phyloP scores from a whole-genome alignment of 2,888 invertebrate species.

The Ommatoiulus sabulosus region DNA sequence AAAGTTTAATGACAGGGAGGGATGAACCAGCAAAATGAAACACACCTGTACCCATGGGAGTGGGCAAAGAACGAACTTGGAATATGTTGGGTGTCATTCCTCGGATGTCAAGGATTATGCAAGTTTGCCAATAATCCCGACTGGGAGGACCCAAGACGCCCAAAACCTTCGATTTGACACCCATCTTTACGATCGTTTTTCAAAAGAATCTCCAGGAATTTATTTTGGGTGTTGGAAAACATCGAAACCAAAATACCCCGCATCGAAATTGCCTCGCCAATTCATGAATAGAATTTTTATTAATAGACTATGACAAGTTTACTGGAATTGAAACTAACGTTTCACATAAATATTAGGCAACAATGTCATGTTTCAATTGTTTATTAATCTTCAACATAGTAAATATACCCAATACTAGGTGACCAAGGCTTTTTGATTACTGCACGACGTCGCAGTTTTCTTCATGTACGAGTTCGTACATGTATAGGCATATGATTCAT shows the following conservation, averaged over 20 bases:
- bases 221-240: neutral
- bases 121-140: neutral
- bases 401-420: no score
- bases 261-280: no score
- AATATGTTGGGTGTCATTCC: neutral
- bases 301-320: no score
- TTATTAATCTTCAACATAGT: no score
- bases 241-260: neutral
- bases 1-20: slow-evolving; percentile 12
- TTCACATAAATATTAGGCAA: no score
- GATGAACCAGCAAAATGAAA: neutral
- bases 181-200: neutral
- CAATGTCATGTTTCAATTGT: no score
- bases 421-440: no score
- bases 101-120: neutral
- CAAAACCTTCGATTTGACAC: neutral
- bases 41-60: neutral
- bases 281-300: no score
- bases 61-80: neutral
- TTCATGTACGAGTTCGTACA: no score
- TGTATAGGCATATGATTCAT: no score
- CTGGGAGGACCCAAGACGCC: neutral
- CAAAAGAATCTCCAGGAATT: neutral
- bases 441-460: no score
- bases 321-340: no score